These are phyloP conservation scores for Vanessa cardui DNA, from an alignment of 2,888 invertebrate species.

Conservation along the genomic window DNA sequence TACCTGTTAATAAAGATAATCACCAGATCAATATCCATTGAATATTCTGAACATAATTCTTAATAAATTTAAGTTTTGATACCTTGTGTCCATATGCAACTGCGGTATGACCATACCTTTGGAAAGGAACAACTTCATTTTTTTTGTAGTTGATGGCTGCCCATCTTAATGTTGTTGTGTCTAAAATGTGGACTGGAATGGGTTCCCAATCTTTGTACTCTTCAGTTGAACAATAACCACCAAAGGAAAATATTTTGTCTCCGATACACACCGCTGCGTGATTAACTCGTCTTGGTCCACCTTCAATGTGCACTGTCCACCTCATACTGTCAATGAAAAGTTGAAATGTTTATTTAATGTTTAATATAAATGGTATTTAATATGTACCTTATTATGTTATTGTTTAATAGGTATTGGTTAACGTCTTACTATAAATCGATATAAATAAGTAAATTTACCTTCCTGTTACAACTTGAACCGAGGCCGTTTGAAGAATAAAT, in stretches of 20 bases:
- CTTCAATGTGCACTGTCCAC: conserved; percentile 94
- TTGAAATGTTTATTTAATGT: background rate
- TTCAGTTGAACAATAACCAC: conserved; percentile 94
- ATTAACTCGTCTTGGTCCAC: conserved; percentile 95
- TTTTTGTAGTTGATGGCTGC: conserved; percentile 76
- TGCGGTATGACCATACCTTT: conserved; percentile 96
- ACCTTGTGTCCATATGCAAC: conserved; percentile 89
- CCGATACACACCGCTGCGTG: conserved; percentile 94
- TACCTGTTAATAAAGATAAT: conserved; percentile 66
- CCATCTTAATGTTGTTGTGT: conserved; percentile 88
- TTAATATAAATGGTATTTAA: background rate
- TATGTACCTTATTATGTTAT: background rate
- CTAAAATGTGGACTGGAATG: conserved; percentile 93
- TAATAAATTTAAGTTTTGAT: conserved; percentile 23
- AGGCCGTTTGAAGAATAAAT: conserved; percentile 12
- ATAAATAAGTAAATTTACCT: background rate
- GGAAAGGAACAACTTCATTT: conserved; percentile 86
- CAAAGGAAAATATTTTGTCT: conserved; percentile 93
- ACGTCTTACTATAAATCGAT: background rate
- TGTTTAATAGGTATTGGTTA: no score
- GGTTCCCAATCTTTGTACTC: conserved; percentile 89
- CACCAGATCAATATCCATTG: no score
- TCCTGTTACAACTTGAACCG: background rate
- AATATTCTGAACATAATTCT: background rate
- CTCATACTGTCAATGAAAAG: conserved; percentile 78